phyloP scores from a whole-genome alignment of 2,888 invertebrate genomes.

The Piscicola geometra region DNA sequence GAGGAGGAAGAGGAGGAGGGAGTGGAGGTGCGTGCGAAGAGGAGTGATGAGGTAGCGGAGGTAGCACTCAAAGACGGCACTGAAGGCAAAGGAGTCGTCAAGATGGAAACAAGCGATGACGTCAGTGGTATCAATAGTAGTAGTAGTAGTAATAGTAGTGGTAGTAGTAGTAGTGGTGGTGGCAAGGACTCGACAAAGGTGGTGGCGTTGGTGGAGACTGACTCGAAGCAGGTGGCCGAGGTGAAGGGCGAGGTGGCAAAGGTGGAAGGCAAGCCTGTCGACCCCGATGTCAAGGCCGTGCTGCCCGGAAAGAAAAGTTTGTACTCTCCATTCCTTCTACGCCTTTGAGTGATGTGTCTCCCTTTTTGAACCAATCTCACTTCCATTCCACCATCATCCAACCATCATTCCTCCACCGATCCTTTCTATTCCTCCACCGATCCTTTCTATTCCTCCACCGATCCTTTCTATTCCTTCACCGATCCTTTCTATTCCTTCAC shows the following conservation, averaged over 20 bases:
- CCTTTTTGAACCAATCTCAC: background rate
- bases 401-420: background rate
- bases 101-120: background rate
- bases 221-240: background rate
- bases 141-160: slow-evolving; percentile 3
- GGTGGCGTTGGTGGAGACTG: background rate
- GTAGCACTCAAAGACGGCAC: background rate
- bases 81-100: background rate
- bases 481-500: background rate
- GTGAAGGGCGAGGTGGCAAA: slow-evolving; percentile 6
- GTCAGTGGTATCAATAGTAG: background rate
- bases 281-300: background rate
- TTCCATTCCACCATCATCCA: too few relatives aligned
- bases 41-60: background rate
- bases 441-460: background rate
- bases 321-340: background rate
- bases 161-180: background rate
- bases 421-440: too few relatives aligned
- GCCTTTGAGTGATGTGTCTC: slow-evolving; percentile 59
- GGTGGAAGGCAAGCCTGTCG: background rate
- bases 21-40: background rate
- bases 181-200: background rate
- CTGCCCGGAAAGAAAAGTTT: slow-evolving; percentile 7
- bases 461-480: background rate
- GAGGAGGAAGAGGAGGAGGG: background rate